Conservation (phyloP, 1,140 invertebrate species). For the Cataglyphis hispanica region DNA sequence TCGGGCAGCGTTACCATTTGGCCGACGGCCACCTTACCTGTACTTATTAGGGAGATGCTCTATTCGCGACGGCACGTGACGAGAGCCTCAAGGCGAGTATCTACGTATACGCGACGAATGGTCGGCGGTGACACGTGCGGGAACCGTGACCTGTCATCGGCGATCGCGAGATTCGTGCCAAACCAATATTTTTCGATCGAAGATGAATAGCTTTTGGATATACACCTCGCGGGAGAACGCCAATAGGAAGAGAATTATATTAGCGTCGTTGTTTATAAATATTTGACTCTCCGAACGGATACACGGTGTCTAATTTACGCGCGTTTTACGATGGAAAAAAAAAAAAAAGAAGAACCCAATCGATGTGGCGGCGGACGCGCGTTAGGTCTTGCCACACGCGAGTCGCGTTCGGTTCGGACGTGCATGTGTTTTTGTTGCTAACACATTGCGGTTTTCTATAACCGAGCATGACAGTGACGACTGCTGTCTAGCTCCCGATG, state of each 20-base stretch:
- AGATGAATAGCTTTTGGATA: background rate
- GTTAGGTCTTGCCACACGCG: background rate
- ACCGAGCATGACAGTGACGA: slow-evolving; percentile 37
- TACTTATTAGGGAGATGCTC: slow-evolving; percentile 52
- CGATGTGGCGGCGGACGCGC: background rate
- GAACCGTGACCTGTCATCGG: slow-evolving; percentile 46
- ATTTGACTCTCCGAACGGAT: background rate
- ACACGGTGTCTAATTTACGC: background rate
- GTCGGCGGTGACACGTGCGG: slow-evolving; percentile 40
- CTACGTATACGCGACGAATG: slow-evolving; percentile 50
- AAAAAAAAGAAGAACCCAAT: background rate
- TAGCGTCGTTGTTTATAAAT: slow-evolving; percentile 12
- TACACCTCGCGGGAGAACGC: background rate
- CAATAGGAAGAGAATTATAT: background rate
- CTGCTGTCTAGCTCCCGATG: slow-evolving; percentile 38
- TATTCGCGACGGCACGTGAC: slow-evolving; percentile 59
- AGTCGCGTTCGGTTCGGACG: background rate
- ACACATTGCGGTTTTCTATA: slow-evolving; percentile 7
- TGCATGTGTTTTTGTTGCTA: slow-evolving; percentile 36
- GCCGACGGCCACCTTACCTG: slow-evolving; percentile 49
- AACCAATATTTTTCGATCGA: slow-evolving; percentile 18
- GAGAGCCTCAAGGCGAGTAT: slow-evolving; percentile 39
- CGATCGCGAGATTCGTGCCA: slow-evolving; percentile 46
- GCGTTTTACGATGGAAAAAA: background rate
- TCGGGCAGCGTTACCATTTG: slow-evolving; percentile 50